These are phyloP conservation scores for Colossoma macropomum DNA, from an alignment of 2,113 vertebrate species.

Conservation along the genomic window DNA sequence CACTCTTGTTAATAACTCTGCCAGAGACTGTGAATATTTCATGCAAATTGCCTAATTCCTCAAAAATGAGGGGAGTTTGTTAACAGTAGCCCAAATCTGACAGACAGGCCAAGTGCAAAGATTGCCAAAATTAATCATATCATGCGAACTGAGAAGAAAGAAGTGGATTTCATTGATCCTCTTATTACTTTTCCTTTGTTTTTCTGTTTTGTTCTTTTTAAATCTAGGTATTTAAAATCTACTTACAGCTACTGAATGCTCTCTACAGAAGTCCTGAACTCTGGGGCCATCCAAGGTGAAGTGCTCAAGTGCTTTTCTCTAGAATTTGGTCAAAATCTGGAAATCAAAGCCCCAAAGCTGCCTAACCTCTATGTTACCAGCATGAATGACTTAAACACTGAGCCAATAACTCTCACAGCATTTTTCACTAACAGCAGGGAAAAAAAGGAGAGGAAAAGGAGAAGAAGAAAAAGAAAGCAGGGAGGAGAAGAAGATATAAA, in stretches of 20 bases:
- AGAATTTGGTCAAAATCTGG: not conserved
- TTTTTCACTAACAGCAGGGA: not conserved
- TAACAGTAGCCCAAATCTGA: not conserved
- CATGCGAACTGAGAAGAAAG: not conserved
- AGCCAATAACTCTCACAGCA: not conserved
- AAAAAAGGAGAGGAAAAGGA: not conserved
- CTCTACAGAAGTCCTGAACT: not conserved
- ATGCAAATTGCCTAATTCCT: constrained; percentile 53
- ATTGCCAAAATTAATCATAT: not conserved
- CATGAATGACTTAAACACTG: not conserved
- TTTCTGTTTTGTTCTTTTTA: not conserved
- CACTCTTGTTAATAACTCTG: not conserved
- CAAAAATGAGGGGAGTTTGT: constrained; percentile 37
- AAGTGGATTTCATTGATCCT: not conserved
- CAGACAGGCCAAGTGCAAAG: not conserved
- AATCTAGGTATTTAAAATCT: not conserved
- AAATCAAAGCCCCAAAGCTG: not conserved
- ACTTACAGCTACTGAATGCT: not conserved
- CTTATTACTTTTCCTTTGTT: not conserved
- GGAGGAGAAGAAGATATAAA: no score
- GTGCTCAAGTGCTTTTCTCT: not conserved
- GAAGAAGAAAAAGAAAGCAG: not conserved
- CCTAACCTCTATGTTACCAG: not conserved
- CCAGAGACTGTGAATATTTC: constrained; percentile 31
- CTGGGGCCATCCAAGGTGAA: not conserved